Evolutionary conservation across 2,797 vertebrate species (phyloP).

Genomic region (Ibycter americanus): DNA sequence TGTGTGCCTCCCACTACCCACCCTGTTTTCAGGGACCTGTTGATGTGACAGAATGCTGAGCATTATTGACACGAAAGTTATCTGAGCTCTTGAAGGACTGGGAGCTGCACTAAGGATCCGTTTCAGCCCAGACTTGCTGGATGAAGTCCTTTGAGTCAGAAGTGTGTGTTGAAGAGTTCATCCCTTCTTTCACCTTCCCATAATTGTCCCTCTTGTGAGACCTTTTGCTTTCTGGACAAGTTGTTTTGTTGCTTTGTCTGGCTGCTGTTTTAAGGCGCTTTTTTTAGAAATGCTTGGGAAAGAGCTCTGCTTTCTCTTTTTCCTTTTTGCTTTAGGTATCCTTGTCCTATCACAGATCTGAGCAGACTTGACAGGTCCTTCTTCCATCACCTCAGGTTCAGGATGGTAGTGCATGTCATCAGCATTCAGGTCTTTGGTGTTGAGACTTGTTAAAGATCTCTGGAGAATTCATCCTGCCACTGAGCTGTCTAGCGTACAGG

Average conservation of each 20-base stretch:
- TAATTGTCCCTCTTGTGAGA: neutral
- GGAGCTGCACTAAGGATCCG: neutral
- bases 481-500: neutral
- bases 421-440: neutral
- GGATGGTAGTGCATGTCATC: neutral
- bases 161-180: slow-evolving; percentile 13
- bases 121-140: neutral
- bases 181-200: neutral
- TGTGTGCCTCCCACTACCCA: neutral
- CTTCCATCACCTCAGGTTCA: neutral
- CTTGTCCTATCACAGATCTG: neutral
- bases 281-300: neutral
- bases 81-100: neutral
- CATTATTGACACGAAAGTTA: neutral
- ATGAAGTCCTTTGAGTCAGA: neutral
- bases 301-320: neutral
- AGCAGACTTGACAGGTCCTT: neutral
- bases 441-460: neutral
- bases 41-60: neutral
- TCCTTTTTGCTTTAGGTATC: neutral
- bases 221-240: neutral
- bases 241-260: neutral
- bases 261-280: neutral
- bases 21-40: neutral
- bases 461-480: neutral